A percentile compares a stretch with the other conserved stretches of the same genome.
These are phyloP conservation scores for Athalia cordata DNA, from an alignment of 2,888 invertebrate genomes.

Conservation along the genomic window DNA sequence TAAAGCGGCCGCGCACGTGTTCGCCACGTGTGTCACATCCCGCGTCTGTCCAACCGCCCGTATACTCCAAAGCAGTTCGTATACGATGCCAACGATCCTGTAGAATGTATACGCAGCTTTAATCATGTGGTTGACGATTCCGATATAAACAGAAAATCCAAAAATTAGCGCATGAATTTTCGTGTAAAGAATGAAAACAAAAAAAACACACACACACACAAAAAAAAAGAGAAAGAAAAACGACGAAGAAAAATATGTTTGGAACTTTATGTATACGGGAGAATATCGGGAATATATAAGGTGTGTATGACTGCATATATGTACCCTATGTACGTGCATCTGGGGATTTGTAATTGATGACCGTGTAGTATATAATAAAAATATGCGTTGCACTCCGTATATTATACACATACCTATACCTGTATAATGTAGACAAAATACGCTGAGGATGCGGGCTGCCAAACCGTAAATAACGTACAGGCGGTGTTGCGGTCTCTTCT, in stretches of 20 bases:
- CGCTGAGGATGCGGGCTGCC: slow-evolving; percentile 37
- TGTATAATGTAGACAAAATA: neutral
- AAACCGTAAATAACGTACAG: slow-evolving; percentile 45
- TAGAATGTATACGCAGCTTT: neutral
- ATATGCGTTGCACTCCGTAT: slow-evolving; percentile 12
- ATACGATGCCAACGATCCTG: neutral
- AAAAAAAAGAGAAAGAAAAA: no score
- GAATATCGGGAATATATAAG: no score
- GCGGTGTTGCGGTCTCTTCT: slow-evolving; percentile 45
- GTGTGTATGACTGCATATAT: no score
- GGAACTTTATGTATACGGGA: no score
- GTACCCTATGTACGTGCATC: neutral
- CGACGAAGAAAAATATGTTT: no score
- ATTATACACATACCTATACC: neutral
- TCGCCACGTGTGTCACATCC: slow-evolving; percentile 37
- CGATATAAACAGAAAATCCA: neutral
- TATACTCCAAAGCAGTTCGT: neutral
- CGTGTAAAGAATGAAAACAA: no score
- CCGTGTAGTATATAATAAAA: neutral
- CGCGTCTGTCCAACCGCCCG: neutral
- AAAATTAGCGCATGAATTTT: neutral
- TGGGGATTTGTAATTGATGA: neutral
- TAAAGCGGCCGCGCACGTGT: slow-evolving; percentile 39
- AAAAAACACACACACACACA: no score
- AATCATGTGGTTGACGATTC: neutral